These are phyloP conservation scores for Lucifuga dentata DNA, from an alignment of 2,113 vertebrate genomes.

Conservation along the genomic window DNA sequence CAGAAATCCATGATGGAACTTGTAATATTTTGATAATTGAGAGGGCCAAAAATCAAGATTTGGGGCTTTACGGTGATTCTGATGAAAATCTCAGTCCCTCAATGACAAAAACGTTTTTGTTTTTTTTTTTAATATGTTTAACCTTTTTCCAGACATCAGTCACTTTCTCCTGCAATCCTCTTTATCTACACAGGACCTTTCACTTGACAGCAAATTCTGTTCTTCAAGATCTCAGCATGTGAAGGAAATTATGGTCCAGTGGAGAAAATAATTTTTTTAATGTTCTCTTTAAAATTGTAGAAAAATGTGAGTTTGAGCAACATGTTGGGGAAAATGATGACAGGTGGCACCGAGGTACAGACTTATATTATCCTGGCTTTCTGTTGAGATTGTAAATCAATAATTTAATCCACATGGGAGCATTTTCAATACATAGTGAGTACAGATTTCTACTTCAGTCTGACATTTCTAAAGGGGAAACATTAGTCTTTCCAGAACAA, in stretches of 20 bases:
- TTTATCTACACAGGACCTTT: conserved; percentile 14
- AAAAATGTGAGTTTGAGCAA: conserved; percentile 10
- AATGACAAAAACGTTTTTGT: neutral
- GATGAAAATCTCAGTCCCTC: neutral
- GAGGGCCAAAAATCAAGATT: conserved; percentile 7
- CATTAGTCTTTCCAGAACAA: too few species aligned
- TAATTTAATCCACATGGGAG: too few species aligned
- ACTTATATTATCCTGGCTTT: conserved; percentile 40
- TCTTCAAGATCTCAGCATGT: conserved; percentile 52
- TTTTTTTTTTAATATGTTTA: neutral
- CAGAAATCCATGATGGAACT: conserved; percentile 2
- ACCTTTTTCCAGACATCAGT: neutral
- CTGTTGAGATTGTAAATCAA: conserved; percentile 41
- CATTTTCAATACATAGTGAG: too few species aligned
- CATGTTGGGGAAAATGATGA: conserved; percentile 1
- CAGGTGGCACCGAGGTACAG: neutral
- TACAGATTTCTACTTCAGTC: too few species aligned
- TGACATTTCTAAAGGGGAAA: too few species aligned
- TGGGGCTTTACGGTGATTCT: too few species aligned
- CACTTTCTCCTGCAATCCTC: neutral
- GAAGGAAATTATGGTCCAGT: conserved; percentile 22
- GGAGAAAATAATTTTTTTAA: conserved; percentile 18
- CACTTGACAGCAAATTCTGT: conserved; percentile 21
- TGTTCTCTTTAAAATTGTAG: conserved; percentile 1
- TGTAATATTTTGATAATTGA: neutral